Evolutionary conservation across 2,113 vertebrate genomes (phyloP), one percentile per base, ranked within the genome.

Genomic region (Pelecanoides urinatrix): DNA sequence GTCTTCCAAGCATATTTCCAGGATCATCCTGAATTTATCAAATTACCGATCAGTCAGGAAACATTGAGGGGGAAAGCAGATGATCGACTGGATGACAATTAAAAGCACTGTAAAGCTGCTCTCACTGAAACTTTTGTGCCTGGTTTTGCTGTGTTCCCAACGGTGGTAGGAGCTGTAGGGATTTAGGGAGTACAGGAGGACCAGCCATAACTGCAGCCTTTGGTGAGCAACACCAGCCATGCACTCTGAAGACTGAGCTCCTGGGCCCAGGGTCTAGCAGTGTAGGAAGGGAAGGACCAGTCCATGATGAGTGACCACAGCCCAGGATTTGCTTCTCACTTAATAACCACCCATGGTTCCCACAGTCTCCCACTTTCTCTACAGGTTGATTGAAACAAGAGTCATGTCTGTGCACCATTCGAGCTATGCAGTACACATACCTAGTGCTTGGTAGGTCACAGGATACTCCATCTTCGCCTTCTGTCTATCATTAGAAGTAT

Each of bases 11-110:
- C 66, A 61, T 84, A 91, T 88, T 97, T 94, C 40, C 47, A 84
- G 66, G 30, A 91, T 94, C 92, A 93, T 68, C 66, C 77, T 88
- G 74, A 93, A 76, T 88, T 77, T 61, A 86, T 90, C 77, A 91
- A 56, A 81, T 62, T 85, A 86, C 65, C 0, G 0, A 50, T 76
- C 77, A 62, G 72, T 20, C 81, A 88, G 67, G 85, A 92, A 83
- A 65, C 38, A 78, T 7, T 27, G 32, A 83, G 14, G 7, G 16
- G 17, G 8, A 71, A 91, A 34, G 52, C 38, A 92, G 38, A 79
- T n/a, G 11, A 88, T 70, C 3, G 1, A 30, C n/a, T 71, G 3
- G 23, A 65, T 79, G 63, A 59, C 67, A 82, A 44, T 26, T 68
- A 90, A 92, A 95, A 92, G 34, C 19, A 49, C 55, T 53, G n/a